Conservation (phyloP, 2,888 invertebrate species). For the Caenorhabditis sp. region DNA sequence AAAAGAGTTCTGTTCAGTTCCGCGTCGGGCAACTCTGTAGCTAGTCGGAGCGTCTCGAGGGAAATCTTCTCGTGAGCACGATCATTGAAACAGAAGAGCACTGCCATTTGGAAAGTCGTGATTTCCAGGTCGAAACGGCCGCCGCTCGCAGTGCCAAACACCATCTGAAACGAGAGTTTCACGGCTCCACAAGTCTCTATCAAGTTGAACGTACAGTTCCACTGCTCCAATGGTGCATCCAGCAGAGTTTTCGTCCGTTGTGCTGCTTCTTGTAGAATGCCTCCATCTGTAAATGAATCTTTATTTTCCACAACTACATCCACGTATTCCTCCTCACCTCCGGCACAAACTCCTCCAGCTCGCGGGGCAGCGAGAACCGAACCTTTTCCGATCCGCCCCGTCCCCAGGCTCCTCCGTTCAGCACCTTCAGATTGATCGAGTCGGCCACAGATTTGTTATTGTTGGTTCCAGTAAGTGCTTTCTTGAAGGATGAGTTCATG, state of each 20-base stretch:
- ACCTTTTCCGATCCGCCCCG: conserved; percentile 86
- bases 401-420: conserved; percentile 99
- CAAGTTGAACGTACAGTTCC: too few relatives aligned
- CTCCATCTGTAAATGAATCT: conserved; percentile 84
- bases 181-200: too few relatives aligned
- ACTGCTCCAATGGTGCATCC: conserved; percentile 99
- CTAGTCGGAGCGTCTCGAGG: conserved; percentile 95
- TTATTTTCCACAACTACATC: neutral
- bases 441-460: conserved; percentile 63
- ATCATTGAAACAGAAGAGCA: conserved; percentile 98
- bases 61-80: conserved; percentile 88
- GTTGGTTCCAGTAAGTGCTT: conserved; percentile 58
- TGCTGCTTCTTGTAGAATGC: conserved; percentile 98
- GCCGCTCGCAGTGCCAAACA: conserved; percentile 92
- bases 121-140: conserved; percentile 94
- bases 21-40: conserved; percentile 95
- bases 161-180: too few relatives aligned
- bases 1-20: conserved; percentile 94
- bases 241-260: conserved; percentile 95
- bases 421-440: conserved; percentile 94
- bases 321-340: conserved; percentile 81
- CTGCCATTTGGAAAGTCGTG: conserved; percentile 99
- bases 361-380: conserved; percentile 94
- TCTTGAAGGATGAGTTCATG: conserved; percentile 91
- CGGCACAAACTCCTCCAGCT: conserved; percentile 98